Evolutionary conservation across 2,113 vertebrate species (phyloP), one percentile per base, ranked within the genome.

Genomic region (Clupea harengus): DNA sequence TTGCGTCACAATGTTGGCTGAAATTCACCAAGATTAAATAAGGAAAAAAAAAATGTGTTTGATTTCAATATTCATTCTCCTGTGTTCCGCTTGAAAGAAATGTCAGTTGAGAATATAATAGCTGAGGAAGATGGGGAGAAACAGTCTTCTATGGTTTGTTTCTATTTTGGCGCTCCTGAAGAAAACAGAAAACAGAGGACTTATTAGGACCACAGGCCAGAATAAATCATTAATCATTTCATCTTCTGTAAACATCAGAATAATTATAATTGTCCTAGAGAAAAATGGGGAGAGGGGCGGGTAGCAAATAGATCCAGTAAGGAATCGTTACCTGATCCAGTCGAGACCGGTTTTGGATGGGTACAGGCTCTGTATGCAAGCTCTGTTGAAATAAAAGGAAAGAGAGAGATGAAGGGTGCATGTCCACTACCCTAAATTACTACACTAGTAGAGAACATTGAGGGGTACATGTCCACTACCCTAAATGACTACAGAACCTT

Each of bases 141-240:
- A 96, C 90, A 89, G 91, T 92, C 95, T 95, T 93, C 91, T 90
- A 97, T 91, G 93, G 95, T 95, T 97, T 96, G 97, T 93, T 98
- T 95, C 96, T 96, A 92, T 95, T 97, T 95, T 98, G 97, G 90
- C 96, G 97, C 93, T 99, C 98, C 98, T 99, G 93, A 2, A 90
- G 83, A 82, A 45, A 92, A 84, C 92, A 87, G 84, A 32, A 84
- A 50, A 81, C 52, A 72, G 85, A 89, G 47, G 2, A 46, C 4
- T 32, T 28, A 7, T 67, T 67, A 78, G 72, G 92, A 95, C 95
- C 94, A 93, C 93, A 95, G 94, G 94, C 25, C 25, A 32, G 25
- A 9, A 9, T 3, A n/a, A 39, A 9, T 25, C 60, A 64, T 2
- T 64, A 11, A 54, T 0, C 4, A 64, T n/a, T n/a, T 25, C 22